Evolutionary conservation across 1,140 invertebrate species (phyloP).

Genomic region (Dreissena rostriformis): DNA sequence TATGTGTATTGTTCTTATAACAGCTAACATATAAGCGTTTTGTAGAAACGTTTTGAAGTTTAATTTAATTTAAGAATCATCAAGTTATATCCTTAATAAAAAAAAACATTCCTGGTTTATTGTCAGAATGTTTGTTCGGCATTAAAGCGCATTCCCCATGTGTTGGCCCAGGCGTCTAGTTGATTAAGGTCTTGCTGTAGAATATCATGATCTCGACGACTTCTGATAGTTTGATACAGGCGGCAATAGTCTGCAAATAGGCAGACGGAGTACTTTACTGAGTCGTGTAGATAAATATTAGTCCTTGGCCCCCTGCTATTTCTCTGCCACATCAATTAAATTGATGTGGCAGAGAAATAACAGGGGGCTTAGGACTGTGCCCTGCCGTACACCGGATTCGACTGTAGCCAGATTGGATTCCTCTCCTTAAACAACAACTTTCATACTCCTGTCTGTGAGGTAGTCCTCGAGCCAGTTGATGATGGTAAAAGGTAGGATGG

Average conservation of each 20-base stretch:
- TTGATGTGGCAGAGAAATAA: conserved; percentile 53
- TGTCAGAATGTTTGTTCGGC: no score
- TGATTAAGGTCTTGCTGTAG: not conserved
- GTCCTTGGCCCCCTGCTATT: no score
- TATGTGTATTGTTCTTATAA: no score
- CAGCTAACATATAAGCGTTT: no score
- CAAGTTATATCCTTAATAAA: no score
- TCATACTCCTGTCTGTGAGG: conserved; percentile 10
- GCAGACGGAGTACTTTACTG: conserved; percentile 36
- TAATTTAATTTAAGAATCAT: no score
- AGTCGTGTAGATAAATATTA: conserved; percentile 48
- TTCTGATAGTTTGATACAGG: not conserved
- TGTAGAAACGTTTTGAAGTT: no score
- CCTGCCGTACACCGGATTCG: not conserved
- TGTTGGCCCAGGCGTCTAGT: not conserved
- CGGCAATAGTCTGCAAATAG: conserved; percentile 52
- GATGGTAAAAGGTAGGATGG: no score
- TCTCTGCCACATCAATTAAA: no score
- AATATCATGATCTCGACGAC: not conserved
- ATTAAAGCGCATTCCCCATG: conserved; percentile 46
- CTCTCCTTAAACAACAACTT: not conserved
- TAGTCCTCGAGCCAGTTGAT: conserved; percentile 11
- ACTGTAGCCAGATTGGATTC: not conserved
- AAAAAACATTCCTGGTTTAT: no score
- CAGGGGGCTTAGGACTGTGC: not conserved